A percentile compares a stretch with the other conserved stretches of the same genome.
phyloP scores from a whole-genome alignment of 2,888 invertebrate genomes.

The Scotopteryx bipunctaria region DNA sequence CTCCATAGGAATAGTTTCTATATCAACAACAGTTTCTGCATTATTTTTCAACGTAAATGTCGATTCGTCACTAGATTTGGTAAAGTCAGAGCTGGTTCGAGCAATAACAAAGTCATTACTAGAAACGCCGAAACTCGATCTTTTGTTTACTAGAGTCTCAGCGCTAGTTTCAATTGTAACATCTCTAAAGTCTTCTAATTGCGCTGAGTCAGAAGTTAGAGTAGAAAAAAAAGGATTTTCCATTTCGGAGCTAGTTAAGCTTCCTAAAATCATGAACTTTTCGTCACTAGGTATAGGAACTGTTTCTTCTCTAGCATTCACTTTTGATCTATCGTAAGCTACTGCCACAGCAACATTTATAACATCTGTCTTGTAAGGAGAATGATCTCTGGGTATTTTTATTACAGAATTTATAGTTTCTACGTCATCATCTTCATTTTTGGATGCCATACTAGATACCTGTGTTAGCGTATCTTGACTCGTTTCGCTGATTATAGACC shows the following conservation, averaged over 20 bases:
- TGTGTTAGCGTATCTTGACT: slow-evolving; percentile 54
- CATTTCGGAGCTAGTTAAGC: slow-evolving; percentile 43
- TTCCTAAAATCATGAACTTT: slow-evolving; percentile 27
- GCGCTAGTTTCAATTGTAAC: slow-evolving; percentile 39
- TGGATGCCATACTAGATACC: slow-evolving; percentile 39
- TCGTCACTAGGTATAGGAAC: slow-evolving; percentile 26
- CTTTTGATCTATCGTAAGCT: slow-evolving; percentile 40
- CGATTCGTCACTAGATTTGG: slow-evolving; percentile 40
- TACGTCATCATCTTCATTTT: slow-evolving; percentile 33
- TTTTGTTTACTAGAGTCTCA: slow-evolving; percentile 37
- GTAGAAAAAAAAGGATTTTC: slow-evolving; percentile 21
- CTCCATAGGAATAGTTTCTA: neutral
- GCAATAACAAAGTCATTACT: slow-evolving; percentile 46
- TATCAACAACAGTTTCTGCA: slow-evolving; percentile 18
- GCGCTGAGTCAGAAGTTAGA: slow-evolving; percentile 35
- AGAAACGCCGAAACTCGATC: slow-evolving; percentile 24
- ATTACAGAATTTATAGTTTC: slow-evolving; percentile 36
- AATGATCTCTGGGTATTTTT: slow-evolving; percentile 30
- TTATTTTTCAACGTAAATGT: slow-evolving; percentile 37
- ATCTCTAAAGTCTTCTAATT: slow-evolving; percentile 12
- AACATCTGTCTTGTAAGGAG: slow-evolving; percentile 49
- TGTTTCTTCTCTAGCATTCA: slow-evolving; percentile 24
- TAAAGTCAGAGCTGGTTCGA: slow-evolving; percentile 49
- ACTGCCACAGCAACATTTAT: slow-evolving; percentile 59
- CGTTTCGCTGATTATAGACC: slow-evolving; percentile 43